These are phyloP conservation scores for Vireo altiloquus DNA, from an alignment of 2,113 vertebrate genomes.

Conservation along the genomic window DNA sequence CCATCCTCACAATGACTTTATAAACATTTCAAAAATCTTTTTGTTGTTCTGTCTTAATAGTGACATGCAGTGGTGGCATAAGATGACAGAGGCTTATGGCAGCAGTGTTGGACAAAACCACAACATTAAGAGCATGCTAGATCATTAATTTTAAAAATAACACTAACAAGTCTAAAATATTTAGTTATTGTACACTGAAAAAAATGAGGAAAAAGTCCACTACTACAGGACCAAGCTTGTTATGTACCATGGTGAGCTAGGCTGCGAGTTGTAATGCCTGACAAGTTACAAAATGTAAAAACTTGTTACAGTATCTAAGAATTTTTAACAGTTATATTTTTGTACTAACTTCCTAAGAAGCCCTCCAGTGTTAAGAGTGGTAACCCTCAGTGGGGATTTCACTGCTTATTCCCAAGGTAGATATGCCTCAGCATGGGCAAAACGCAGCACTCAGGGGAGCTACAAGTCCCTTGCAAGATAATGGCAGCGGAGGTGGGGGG, in stretches of 20 bases:
- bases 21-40: background rate
- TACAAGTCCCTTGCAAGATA: background rate
- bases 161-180: background rate
- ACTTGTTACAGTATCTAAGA: background rate
- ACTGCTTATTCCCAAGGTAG: background rate
- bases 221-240: background rate
- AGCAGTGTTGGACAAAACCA: background rate
- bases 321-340: background rate
- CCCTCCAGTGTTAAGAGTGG: fast-evolving
- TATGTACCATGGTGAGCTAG: fast-evolving
- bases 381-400: background rate
- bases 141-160: background rate
- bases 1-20: background rate
- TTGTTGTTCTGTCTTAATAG: conserved; percentile 21
- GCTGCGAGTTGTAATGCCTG: background rate
- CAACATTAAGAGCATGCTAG: background rate
- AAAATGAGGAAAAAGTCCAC: background rate
- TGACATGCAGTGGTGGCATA: background rate
- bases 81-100: background rate
- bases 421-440: background rate
- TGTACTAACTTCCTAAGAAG: background rate
- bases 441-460: background rate
- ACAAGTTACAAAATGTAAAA: background rate
- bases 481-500: fast-evolving
- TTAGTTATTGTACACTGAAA: background rate